Evolutionary conservation across 2,113 vertebrate species (phyloP).

Genomic region (Antechinus stuartii): DNA sequence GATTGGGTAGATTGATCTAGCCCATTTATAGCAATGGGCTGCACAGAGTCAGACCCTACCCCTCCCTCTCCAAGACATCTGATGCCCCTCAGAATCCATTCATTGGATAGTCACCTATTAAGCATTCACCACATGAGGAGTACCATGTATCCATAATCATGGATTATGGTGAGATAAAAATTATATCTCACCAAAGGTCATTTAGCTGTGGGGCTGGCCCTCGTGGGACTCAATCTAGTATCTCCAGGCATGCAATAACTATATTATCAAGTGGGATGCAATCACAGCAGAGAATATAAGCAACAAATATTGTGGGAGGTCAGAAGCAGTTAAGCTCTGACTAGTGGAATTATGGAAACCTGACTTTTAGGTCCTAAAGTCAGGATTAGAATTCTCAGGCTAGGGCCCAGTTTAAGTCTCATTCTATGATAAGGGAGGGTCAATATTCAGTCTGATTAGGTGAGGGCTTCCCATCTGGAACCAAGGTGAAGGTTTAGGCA

Average conservation of each 20-base stretch:
- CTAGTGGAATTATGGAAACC: not conserved
- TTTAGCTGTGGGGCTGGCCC: not conserved
- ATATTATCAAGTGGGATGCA: not conserved
- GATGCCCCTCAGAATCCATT: not conserved
- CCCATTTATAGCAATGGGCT: not conserved
- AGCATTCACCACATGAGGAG: not conserved
- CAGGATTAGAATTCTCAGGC: not conserved
- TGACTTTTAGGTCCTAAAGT: not conserved
- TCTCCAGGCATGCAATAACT: not conserved
- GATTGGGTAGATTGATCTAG: not conserved
- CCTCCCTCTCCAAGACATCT: not conserved
- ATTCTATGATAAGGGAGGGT: not conserved
- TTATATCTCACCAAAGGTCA: not conserved
- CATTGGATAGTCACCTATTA: not conserved
- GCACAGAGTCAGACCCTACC: not conserved
- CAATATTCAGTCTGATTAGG: not conserved
- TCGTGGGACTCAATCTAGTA: not conserved
- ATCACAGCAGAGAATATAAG: not conserved
- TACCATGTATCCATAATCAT: not conserved
- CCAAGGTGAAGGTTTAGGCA: not conserved
- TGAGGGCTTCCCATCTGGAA: not conserved
- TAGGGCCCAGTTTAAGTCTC: not conserved
- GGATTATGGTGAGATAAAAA: too few species aligned
- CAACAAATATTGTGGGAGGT: not conserved
- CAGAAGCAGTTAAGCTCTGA: not conserved